These are phyloP conservation scores for Lemur catta DNA, from an alignment of 2,797 vertebrate genomes.

Conservation along the genomic window DNA sequence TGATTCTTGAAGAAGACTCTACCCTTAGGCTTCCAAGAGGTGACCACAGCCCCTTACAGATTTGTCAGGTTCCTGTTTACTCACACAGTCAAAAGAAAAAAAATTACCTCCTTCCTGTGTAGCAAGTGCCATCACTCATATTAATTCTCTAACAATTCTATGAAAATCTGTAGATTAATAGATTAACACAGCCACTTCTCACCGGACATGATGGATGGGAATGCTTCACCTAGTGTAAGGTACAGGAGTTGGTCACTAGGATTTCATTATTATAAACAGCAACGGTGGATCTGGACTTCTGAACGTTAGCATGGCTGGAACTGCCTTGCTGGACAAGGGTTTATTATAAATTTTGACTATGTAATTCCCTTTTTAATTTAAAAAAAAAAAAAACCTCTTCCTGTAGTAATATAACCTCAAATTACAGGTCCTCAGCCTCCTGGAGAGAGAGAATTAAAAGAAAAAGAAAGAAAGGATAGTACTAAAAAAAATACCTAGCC, in stretches of 20 bases:
- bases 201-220: neutral
- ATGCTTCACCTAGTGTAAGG: neutral
- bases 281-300: slow-evolving; percentile 5
- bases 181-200: neutral
- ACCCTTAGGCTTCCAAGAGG: neutral
- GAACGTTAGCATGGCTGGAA: slow-evolving; percentile 24
- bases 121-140: neutral
- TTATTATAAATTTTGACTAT: slow-evolving; percentile 63
- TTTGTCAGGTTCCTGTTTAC: neutral
- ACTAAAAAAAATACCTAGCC: neutral
- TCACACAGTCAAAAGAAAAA: neutral
- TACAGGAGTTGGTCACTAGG: neutral
- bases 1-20: neutral
- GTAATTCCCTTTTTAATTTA: slow-evolving; percentile 60
- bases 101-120: neutral
- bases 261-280: slow-evolving; percentile 34
- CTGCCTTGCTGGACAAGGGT: neutral
- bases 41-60: neutral
- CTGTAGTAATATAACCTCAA: slow-evolving; percentile 43
- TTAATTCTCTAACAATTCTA: neutral
- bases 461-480: neutral
- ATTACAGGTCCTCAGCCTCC: slow-evolving; percentile 10
- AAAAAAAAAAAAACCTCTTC: slow-evolving; percentile 43
- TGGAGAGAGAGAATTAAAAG: neutral
- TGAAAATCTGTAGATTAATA: neutral